Percentiles rank a stretch among this genome's conserved stretches.
These are phyloP conservation scores for Pinctada fucata DNA, from an alignment of 2,888 invertebrate species.

Conservation along the genomic window DNA sequence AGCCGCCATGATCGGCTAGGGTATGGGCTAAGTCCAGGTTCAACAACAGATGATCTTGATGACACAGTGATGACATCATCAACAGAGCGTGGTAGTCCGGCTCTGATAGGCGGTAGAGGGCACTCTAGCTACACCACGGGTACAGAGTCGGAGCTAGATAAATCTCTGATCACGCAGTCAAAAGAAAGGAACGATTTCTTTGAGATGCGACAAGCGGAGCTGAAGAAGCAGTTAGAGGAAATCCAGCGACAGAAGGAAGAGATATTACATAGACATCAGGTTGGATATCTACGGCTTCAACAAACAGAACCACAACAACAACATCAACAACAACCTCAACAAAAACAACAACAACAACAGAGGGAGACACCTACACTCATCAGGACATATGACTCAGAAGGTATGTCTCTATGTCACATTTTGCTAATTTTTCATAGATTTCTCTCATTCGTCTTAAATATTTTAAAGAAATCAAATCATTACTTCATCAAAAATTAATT, in stretches of 20 bases:
- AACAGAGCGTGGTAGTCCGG: constrained; percentile 61
- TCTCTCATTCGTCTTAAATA: too few relatives aligned
- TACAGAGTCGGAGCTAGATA: constrained; percentile 27
- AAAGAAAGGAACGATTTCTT: constrained; percentile 44
- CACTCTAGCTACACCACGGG: constrained; percentile 7
- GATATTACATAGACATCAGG: constrained; percentile 58
- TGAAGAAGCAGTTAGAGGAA: constrained; percentile 59
- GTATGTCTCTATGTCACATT: constrained; percentile 10
- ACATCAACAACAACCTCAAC: not conserved
- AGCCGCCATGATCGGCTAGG: constrained; percentile 26
- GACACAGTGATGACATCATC: constrained; percentile 58
- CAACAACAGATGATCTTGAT: constrained; percentile 47
- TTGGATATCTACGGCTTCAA: constrained; percentile 47
- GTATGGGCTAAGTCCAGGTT: constrained; percentile 32
- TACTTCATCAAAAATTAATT: too few relatives aligned
- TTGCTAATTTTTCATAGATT: too few relatives aligned
- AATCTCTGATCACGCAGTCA: constrained; percentile 10
- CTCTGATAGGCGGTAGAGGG: constrained; percentile 40
- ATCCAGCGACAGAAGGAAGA: constrained; percentile 67
- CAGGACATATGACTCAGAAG: constrained; percentile 10
- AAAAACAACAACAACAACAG: not conserved
- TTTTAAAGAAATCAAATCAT: too few relatives aligned
- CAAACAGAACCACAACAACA: constrained; percentile 24
- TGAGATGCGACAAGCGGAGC: constrained; percentile 56
- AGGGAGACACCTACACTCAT: not conserved